Evolutionary conservation across 2,888 invertebrate species (phyloP).

Genomic region (Heliconius cydno): DNA sequence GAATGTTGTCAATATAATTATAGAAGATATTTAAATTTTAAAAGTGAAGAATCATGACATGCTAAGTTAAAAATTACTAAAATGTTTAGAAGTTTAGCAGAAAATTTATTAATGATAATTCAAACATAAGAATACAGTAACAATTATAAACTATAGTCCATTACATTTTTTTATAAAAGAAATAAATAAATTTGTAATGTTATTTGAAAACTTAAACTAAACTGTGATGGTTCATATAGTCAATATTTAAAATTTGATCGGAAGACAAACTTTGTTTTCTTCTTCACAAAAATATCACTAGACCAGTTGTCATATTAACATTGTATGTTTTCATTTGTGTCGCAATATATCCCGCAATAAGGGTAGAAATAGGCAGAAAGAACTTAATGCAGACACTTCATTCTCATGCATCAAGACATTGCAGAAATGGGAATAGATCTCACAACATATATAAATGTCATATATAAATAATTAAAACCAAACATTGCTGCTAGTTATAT

Average conservation of each 20-base stretch:
- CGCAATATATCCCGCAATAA: neutral
- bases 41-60: neutral
- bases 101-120: neutral
- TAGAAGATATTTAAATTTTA: slow-evolving; percentile 11
- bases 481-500: neutral
- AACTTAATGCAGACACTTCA: neutral
- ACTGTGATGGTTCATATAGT: slow-evolving; percentile 27
- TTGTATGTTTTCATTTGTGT: neutral
- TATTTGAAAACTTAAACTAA: slow-evolving; percentile 26
- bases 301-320: neutral
- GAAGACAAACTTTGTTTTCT: slow-evolving; percentile 17
- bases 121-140: neutral
- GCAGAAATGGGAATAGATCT: too few species aligned
- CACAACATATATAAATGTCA: neutral
- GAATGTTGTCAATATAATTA: slow-evolving; percentile 9
- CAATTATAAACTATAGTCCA: neutral
- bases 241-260: slow-evolving; percentile 3
- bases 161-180: neutral
- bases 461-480: neutral
- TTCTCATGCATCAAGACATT: neutral
- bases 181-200: neutral
- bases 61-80: neutral
- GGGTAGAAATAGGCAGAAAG: neutral
- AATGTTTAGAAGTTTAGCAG: neutral
- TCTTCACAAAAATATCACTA: neutral